Conservation (phyloP, 2,113 vertebrate genomes). For the Gymnarchus niloticus region DNA sequence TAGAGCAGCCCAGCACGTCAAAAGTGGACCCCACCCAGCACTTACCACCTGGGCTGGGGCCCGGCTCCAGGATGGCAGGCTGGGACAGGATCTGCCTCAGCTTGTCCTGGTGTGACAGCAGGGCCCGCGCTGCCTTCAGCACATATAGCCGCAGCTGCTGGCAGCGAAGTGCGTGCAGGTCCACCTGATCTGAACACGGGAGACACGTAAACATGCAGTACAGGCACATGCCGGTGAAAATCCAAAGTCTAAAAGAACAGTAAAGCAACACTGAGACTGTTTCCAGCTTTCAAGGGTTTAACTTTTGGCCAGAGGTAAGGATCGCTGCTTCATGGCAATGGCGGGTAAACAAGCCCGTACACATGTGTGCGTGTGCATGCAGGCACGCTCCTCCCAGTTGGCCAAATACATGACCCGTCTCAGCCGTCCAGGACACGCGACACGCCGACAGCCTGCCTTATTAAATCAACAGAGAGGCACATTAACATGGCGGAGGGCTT, state of each 20-base stretch:
- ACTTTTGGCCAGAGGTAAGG: too few species aligned
- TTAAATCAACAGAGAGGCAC: background rate
- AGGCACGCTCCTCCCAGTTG: too few species aligned
- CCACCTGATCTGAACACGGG: constrained; percentile 79
- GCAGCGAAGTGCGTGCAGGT: constrained; percentile 80
- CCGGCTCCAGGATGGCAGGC: constrained; percentile 75
- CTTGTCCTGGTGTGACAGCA: constrained; percentile 91
- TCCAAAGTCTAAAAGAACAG: too few species aligned
- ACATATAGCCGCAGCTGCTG: constrained; percentile 92
- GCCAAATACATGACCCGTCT: too few species aligned
- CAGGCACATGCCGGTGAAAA: too few species aligned
- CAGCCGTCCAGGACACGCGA: background rate
- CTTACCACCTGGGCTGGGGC: constrained; percentile 69
- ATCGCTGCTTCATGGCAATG: background rate
- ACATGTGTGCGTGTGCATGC: too few species aligned
- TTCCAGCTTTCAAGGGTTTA: too few species aligned
- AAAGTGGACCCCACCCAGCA: too few species aligned
- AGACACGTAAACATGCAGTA: background rate
- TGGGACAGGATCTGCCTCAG: constrained; percentile 91
- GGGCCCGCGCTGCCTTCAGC: constrained; percentile 83
- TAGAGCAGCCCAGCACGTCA: too few species aligned
- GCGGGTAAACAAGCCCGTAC: background rate
- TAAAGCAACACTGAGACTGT: too few species aligned
- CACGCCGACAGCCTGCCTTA: background rate
- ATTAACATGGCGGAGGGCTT: background rate